Conservation (phyloP, 1,140 invertebrate genomes). For the Atta texana region DNA sequence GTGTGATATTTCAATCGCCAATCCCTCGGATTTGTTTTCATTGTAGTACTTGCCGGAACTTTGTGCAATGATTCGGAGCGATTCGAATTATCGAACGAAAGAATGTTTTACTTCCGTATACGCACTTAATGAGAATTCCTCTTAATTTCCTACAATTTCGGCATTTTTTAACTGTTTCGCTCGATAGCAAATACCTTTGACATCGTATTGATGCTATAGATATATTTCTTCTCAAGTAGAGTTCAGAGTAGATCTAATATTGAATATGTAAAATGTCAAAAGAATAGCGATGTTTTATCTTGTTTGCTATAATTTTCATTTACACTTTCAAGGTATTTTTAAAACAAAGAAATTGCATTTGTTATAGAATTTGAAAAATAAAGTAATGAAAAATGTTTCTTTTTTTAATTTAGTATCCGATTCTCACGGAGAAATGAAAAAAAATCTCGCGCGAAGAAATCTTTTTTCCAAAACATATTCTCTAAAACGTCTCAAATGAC, state of each 20-base stretch:
- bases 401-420: neutral
- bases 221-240: neutral
- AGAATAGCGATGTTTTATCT: neutral
- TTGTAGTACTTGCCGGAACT: slow-evolving; percentile 27
- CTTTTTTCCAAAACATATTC: neutral
- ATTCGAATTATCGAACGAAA: slow-evolving; percentile 10
- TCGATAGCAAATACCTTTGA: neutral
- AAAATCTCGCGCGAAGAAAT: neutral
- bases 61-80: neutral
- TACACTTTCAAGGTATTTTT: neutral
- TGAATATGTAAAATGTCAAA: neutral
- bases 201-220: neutral
- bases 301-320: neutral
- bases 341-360: neutral
- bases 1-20: slow-evolving; percentile 52
- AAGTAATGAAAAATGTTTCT: neutral
- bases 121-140: slow-evolving; percentile 30
- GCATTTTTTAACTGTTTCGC: neutral
- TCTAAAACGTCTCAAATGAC: neutral
- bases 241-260: neutral
- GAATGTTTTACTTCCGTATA: slow-evolving; percentile 14
- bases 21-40: neutral
- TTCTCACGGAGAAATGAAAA: neutral
- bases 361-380: neutral
- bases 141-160: slow-evolving; percentile 12